These are phyloP conservation scores for Hydropotes inermis DNA, from an alignment of 2,113 vertebrate species.

Conservation along the genomic window DNA sequence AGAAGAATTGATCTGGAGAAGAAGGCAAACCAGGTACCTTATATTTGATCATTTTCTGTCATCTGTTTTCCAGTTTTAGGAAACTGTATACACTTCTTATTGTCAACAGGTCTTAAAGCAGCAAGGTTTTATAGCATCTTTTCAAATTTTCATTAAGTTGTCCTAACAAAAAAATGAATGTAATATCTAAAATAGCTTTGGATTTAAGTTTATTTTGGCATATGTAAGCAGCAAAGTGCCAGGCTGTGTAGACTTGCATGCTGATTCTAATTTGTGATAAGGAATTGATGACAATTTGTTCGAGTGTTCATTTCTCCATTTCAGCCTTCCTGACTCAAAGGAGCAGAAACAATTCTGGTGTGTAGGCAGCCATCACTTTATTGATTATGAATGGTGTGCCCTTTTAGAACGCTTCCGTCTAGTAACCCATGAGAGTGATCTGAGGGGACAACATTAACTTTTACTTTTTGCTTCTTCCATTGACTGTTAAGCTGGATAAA, in stretches of 20 bases:
- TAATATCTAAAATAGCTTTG: slow-evolving; percentile 67
- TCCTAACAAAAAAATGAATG: slow-evolving; percentile 38
- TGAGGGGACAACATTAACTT: neutral
- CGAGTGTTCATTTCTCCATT: slow-evolving; percentile 35
- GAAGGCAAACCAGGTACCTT: neutral
- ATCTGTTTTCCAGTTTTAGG: neutral
- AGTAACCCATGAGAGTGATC: neutral
- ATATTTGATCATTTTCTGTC: neutral
- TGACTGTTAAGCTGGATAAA: neutral
- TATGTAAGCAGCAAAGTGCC: slow-evolving; percentile 51
- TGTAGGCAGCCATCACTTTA: neutral
- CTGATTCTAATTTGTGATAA: slow-evolving; percentile 52
- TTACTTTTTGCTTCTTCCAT: neutral
- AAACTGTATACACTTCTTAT: neutral
- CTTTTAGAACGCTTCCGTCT: neutral
- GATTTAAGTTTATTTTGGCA: slow-evolving; percentile 68
- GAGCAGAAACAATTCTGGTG: slow-evolving; percentile 31
- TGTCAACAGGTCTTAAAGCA: neutral
- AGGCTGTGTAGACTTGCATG: slow-evolving; percentile 34
- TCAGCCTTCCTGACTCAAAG: neutral
- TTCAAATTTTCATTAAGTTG: neutral
- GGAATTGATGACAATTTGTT: slow-evolving; percentile 50
- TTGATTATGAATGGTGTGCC: neutral
- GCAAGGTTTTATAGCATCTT: neutral
- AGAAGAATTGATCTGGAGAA: neutral